Evolutionary conservation across 2,888 invertebrate genomes (phyloP).

Genomic region (Pinctada fucata): DNA sequence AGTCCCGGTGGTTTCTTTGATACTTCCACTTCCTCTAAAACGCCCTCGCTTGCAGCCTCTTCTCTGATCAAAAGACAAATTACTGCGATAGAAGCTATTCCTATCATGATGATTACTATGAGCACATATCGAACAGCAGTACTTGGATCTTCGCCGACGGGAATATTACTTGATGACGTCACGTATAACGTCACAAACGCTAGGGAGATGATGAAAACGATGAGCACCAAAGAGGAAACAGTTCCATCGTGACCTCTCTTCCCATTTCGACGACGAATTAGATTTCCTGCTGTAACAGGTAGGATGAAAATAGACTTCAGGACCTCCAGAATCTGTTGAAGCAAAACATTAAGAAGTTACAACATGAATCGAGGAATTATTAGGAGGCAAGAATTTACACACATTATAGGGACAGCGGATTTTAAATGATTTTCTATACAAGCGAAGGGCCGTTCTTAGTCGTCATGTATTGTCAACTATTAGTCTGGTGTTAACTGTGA

Average conservation of each 20-base stretch:
- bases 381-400: too few relatives aligned
- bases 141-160: background rate
- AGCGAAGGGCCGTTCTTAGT: too few relatives aligned
- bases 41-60: background rate
- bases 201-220: background rate
- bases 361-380: too few relatives aligned
- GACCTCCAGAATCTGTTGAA: background rate
- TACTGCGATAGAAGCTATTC: background rate
- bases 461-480: too few relatives aligned
- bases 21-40: background rate
- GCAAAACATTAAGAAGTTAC: too few relatives aligned
- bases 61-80: conserved; percentile 1
- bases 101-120: background rate
- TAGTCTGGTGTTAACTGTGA: too few relatives aligned
- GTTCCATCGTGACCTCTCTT: conserved; percentile 5
- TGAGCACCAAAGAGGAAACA: conserved; percentile 1
- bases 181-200: conserved; percentile 7
- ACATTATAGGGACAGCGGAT: too few relatives aligned
- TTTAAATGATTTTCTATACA: too few relatives aligned
- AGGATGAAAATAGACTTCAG: conserved; percentile 1
- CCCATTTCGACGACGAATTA: background rate
- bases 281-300: conserved; percentile 9
- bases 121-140: conserved; percentile 2
- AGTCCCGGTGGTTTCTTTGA: conserved; percentile 3
- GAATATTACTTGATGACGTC: background rate